A percentile compares a stretch with the other conserved stretches of the same genome.
These are phyloP conservation scores for Micromesistius poutassou DNA, from an alignment of 2,797 vertebrate species.

Conservation along the genomic window DNA sequence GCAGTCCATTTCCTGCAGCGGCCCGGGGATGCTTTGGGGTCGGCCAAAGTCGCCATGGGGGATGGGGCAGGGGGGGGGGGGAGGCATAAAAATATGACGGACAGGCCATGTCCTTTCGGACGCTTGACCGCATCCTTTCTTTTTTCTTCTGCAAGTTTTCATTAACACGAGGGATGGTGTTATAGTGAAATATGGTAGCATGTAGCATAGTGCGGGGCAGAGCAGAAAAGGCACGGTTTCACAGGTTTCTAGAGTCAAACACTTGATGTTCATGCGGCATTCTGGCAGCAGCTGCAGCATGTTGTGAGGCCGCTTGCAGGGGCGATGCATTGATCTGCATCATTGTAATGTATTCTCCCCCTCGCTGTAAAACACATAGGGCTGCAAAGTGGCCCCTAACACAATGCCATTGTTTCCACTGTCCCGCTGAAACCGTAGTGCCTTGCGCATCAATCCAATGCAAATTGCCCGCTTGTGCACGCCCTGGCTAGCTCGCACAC, in stretches of 20 bases:
- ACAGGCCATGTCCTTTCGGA: too few species aligned
- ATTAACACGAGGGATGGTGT: too few species aligned
- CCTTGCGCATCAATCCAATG: constrained; percentile 57
- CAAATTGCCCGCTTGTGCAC: constrained; percentile 49
- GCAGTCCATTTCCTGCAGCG: constrained; percentile 62
- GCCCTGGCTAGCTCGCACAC: neutral
- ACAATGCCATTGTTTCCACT: constrained; percentile 46
- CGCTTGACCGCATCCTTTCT: too few species aligned
- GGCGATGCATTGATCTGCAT: constrained; percentile 9
- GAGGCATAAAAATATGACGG: too few species aligned
- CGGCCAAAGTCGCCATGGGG: constrained; percentile 57
- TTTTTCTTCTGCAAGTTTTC: too few species aligned
- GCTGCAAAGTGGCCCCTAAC: constrained; percentile 48
- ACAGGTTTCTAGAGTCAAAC: too few species aligned
- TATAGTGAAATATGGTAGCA: too few species aligned
- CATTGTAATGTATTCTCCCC: constrained; percentile 19
- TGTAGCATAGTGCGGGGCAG: too few species aligned
- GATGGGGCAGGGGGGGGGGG: neutral
- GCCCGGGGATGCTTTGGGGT: constrained; percentile 58
- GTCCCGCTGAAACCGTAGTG: constrained; percentile 23
- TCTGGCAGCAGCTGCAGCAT: too few species aligned
- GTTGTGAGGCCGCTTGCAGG: too few species aligned
- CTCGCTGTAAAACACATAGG: constrained; percentile 28
- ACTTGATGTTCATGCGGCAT: too few species aligned
- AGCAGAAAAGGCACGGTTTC: too few species aligned